Evolutionary conservation across 2,797 vertebrate genomes (phyloP).

Genomic region (Acipenser oxyrinchus): DNA sequence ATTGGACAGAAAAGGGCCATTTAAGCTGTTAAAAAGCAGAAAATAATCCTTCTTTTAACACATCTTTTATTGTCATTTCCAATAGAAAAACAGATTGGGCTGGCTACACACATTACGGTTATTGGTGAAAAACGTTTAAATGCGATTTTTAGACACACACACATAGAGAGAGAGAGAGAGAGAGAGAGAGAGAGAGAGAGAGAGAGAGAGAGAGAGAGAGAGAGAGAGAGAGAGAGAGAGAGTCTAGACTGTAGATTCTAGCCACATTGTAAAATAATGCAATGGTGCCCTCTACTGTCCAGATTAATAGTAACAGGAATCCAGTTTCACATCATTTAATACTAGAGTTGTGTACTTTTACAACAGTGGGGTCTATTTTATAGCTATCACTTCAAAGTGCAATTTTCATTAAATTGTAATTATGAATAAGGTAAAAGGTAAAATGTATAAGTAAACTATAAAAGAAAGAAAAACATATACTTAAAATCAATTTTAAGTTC

Average conservation of each 20-base stretch:
- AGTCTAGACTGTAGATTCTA: not conserved
- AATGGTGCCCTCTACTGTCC: too few species aligned
- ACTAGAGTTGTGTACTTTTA: too few species aligned
- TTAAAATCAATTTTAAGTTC: too few species aligned
- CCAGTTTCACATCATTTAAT: too few species aligned
- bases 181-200: not conserved
- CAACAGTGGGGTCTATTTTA: too few species aligned
- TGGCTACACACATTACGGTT: not conserved
- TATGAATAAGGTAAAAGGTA: too few species aligned
- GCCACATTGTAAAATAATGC: too few species aligned
- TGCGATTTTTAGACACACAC: not conserved
- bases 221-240: not conserved
- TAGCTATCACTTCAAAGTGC: too few species aligned
- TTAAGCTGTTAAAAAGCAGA: constrained; percentile 14
- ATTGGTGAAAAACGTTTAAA: not conserved
- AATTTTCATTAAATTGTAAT: too few species aligned
- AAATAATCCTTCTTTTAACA: constrained; percentile 18
- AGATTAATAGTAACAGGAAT: too few species aligned
- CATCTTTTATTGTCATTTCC: constrained; percentile 9
- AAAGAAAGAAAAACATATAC: too few species aligned
- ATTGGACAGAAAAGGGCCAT: constrained; percentile 25
- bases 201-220: not conserved
- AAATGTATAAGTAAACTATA: too few species aligned
- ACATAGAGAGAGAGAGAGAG: not conserved
- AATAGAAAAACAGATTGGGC: constrained; percentile 7